Base-by-base conservation (phyloP, 1,140 invertebrate species). In the Protaetia brevitarsis region DNA sequence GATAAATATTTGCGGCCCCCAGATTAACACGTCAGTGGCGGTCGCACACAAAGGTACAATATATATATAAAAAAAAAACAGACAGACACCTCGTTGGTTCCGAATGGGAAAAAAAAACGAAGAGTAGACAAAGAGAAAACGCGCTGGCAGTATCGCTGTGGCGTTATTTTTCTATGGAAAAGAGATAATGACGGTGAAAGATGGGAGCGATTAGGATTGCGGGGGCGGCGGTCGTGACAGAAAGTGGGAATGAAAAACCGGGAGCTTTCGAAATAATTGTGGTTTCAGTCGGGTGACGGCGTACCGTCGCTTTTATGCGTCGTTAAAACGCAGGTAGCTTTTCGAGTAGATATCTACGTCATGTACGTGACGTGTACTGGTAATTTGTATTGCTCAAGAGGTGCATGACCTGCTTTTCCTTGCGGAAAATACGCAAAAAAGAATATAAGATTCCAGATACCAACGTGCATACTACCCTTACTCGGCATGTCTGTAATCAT, bases 1-100 rank as follows among this genome's bases (percentile, higher is more conserved):
- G 41, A 51, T 51, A 51, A 51, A 51, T 51, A 51, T 51, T 51
- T 51, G 41, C 41, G 41, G 41, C 41, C 41, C 41, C 41, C 41
- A 51, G 41, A 51, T 51, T 51, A 51, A 51, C 41, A 51, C 41
- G 41, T 51, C 19, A 4, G 41, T 51, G 19, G 41, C 13, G 41
- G 41, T 8, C 13, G 31, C 31, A 51, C 19, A 23, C 41, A 23
- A 51, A 51, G 19, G 41, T 34, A n/a, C 8, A 23, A 23, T 51
- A 51, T 26, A 16, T 51, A 21, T 21, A 41, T 8, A 51, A 26
- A 26, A 45, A 51, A 51, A 34, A 11, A 34, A 51, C 21, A 51
- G 41, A 51, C n/a, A n/a, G n/a, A n/a, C n/a, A n/a, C n/a, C n/a
- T n/a, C n/a, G n/a, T n/a, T n/a, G n/a, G n/a, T n/a, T n/a, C n/a